Conservation (phyloP, 2,888 invertebrate genomes). For the Drosophila mulleri region DNA sequence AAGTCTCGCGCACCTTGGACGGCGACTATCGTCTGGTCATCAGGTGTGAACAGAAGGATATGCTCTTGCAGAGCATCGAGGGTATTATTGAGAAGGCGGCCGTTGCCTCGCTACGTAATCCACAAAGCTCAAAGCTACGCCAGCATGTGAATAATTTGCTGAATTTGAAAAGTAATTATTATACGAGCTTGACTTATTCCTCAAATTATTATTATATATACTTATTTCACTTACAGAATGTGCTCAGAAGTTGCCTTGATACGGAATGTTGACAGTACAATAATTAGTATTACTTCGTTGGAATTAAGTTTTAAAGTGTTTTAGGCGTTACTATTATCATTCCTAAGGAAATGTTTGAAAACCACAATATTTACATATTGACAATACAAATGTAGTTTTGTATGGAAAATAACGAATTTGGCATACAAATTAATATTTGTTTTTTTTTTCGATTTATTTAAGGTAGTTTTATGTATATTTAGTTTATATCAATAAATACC, state of each 20-base stretch:
- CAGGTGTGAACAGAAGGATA: slow-evolving; percentile 57
- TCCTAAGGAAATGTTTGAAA: background rate
- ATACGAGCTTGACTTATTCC: background rate
- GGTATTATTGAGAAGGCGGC: slow-evolving; percentile 64
- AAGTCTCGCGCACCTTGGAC: slow-evolving; percentile 46
- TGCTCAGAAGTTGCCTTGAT: slow-evolving; percentile 53
- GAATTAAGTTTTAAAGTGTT: background rate
- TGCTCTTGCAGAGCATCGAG: slow-evolving; percentile 59
- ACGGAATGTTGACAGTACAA: background rate
- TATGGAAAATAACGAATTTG: background rate
- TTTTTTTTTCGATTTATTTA: background rate
- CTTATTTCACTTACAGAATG: slow-evolving; percentile 43
- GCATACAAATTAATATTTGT: background rate
- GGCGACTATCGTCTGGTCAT: slow-evolving; percentile 60
- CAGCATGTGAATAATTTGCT: slow-evolving; percentile 55
- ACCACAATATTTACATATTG: background rate
- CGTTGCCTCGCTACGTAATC: slow-evolving; percentile 43
- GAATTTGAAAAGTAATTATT: slow-evolving; percentile 56
- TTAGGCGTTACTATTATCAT: background rate
- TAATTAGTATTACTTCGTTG: background rate
- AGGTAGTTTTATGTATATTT: background rate
- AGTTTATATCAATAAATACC: background rate
- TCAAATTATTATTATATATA: background rate
- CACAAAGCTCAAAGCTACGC: slow-evolving; percentile 39
- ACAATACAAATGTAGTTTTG: background rate